phyloP scores from a whole-genome alignment of 2,113 vertebrate genomes.

The Pelobates fuscus region DNA sequence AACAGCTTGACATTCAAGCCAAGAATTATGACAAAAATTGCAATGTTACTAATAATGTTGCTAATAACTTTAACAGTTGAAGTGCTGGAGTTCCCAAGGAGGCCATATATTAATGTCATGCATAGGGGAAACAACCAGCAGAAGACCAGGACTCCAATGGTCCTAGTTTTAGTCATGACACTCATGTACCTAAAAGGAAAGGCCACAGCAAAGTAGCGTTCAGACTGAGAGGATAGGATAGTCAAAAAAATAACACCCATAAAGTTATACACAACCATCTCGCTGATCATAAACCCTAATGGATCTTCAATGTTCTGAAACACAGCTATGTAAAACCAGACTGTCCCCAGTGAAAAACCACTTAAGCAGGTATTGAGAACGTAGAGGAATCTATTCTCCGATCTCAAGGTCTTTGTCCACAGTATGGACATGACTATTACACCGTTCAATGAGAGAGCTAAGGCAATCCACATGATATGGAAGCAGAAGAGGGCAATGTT shows the following conservation, averaged over 20 bases:
- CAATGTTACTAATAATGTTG: slow-evolving; percentile 11
- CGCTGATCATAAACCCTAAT: neutral
- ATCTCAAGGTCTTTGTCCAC: neutral
- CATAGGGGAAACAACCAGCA: slow-evolving; percentile 4
- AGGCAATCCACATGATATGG: neutral
- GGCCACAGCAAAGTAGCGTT: neutral
- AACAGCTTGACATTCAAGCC: slow-evolving; percentile 7
- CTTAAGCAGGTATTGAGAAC: slow-evolving; percentile 10
- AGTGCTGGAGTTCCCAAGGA: neutral
- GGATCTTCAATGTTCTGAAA: neutral
- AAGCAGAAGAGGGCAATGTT: neutral
- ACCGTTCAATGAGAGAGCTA: slow-evolving; percentile 3
- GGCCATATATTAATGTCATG: neutral
- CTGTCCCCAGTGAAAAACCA: neutral
- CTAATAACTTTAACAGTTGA: slow-evolving; percentile 5
- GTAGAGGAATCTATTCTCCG: slow-evolving; percentile 29
- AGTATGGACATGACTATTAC: neutral
- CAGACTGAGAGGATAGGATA: slow-evolving; percentile 10
- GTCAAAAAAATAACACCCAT: slow-evolving; percentile 9
- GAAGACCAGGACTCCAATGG: neutral
- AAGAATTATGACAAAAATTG: slow-evolving; percentile 8
- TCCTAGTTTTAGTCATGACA: neutral
- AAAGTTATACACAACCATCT: neutral
- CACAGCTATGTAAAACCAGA: slow-evolving; percentile 9
- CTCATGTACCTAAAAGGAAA: slow-evolving; percentile 5